Evolutionary conservation across 2,888 invertebrate species (phyloP).

Genomic region (Teleogryllus oceanicus): DNA sequence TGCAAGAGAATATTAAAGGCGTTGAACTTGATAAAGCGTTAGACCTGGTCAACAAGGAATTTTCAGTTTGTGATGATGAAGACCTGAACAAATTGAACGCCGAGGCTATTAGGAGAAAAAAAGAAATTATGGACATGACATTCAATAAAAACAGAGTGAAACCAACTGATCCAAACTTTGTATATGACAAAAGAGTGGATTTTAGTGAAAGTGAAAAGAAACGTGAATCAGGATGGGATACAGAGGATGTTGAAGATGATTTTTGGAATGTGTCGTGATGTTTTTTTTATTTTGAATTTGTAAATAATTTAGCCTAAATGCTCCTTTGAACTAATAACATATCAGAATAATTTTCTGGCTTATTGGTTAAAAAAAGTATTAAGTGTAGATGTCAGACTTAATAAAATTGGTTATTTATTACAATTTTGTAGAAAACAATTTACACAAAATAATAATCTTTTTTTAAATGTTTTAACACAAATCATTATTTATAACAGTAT

Average conservation of each 20-base stretch:
- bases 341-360: no score
- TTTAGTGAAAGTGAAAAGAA: constrained; percentile 42
- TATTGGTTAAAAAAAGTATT: no score
- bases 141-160: constrained; percentile 49
- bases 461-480: not conserved
- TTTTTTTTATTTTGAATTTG: not conserved
- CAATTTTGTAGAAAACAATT: not conserved
- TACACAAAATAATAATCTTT: not conserved
- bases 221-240: constrained; percentile 48
- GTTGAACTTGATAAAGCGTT: constrained; percentile 46
- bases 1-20: constrained; percentile 49
- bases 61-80: constrained; percentile 48
- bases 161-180: constrained; percentile 48
- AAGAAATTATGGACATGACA: constrained; percentile 50
- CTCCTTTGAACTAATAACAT: no score
- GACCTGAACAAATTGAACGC: constrained; percentile 50
- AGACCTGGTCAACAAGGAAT: constrained; percentile 43
- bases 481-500: no score
- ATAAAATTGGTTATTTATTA: no score
- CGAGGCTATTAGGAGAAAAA: constrained; percentile 47
- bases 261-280: constrained; percentile 32
- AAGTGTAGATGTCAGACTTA: no score
- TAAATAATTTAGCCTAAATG: no score
- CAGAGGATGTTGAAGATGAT: constrained; percentile 36
- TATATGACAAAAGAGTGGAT: constrained; percentile 51